These are phyloP conservation scores for Norana najaformis DNA, from an alignment of 2,888 invertebrate species.

Conservation along the genomic window DNA sequence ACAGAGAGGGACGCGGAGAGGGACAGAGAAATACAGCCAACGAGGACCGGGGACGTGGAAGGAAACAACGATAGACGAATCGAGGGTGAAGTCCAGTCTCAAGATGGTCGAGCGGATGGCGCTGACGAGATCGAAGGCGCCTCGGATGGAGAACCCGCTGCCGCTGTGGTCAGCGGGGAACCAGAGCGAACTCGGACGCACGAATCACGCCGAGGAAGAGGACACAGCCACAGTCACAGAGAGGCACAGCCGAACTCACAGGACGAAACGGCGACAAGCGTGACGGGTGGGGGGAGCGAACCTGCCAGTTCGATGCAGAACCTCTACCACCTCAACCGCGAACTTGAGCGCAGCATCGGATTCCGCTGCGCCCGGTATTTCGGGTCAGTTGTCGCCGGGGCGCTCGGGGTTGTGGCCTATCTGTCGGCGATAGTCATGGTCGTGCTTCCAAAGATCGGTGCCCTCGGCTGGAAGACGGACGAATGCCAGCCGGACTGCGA, in stretches of 20 bases:
- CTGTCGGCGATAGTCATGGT: constrained; percentile 93
- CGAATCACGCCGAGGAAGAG: constrained; percentile 20
- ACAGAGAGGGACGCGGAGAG: not conserved
- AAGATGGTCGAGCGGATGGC: not conserved
- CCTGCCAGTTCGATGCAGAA: constrained; percentile 92
- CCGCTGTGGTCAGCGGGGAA: constrained; percentile 28
- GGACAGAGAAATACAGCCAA: not conserved
- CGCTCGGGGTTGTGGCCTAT: constrained; percentile 81
- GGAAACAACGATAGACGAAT: constrained; percentile 41
- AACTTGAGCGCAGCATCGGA: constrained; percentile 53
- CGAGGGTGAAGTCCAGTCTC: constrained; percentile 32
- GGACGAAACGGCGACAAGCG: constrained; percentile 97
- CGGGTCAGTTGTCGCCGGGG: constrained; percentile 77
- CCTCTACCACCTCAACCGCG: constrained; percentile 60
- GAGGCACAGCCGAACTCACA: constrained; percentile 89
- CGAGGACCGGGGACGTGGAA: constrained; percentile 26
- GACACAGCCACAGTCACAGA: not conserved
- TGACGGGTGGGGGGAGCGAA: constrained; percentile 94
- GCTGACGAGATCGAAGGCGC: constrained; percentile 50
- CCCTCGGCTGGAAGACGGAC: constrained; percentile 63
- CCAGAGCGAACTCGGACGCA: constrained; percentile 28
- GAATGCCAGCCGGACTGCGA: constrained; percentile 66
- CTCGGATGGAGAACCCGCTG: constrained; percentile 43
- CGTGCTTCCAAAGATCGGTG: constrained; percentile 79
- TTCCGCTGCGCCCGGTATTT: constrained; percentile 69